phyloP scores from a whole-genome alignment of 2,113 vertebrate species.

The Emydocephalus ijimae region DNA sequence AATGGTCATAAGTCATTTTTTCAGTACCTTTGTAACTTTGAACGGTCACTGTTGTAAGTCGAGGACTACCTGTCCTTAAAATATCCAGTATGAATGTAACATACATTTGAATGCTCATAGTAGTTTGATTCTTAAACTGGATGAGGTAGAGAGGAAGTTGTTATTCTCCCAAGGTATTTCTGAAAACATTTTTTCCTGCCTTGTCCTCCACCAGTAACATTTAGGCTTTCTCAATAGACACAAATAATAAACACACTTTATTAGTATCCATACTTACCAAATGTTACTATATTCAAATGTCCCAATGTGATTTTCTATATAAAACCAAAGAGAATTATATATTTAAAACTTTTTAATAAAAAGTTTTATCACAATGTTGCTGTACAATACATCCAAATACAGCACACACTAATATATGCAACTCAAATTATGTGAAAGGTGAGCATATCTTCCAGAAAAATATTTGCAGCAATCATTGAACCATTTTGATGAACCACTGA shows the following conservation, averaged over 20 bases:
- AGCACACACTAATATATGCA: not conserved
- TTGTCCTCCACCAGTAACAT: not conserved
- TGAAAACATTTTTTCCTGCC: not conserved
- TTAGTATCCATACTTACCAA: conserved; percentile 8
- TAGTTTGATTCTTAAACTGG: not conserved
- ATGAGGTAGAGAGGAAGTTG: not conserved
- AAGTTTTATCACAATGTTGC: not conserved
- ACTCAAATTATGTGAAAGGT: not conserved
- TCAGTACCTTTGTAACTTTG: no score
- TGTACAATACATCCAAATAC: not conserved
- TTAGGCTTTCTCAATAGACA: not conserved
- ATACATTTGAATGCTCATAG: not conserved
- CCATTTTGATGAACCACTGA: no score
- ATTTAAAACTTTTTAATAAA: not conserved
- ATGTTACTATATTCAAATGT: not conserved
- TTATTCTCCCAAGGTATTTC: not conserved
- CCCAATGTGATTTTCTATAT: not conserved
- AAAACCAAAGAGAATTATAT: not conserved
- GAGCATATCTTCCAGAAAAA: not conserved
- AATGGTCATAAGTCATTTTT: no score
- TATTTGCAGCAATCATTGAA: not conserved
- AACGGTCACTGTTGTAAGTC: no score
- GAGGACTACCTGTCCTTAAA: not conserved
- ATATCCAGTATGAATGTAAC: not conserved
- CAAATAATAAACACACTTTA: not conserved